Base-by-base conservation (phyloP, 1,140 invertebrate species). In the Dufourea novaeangliae region DNA sequence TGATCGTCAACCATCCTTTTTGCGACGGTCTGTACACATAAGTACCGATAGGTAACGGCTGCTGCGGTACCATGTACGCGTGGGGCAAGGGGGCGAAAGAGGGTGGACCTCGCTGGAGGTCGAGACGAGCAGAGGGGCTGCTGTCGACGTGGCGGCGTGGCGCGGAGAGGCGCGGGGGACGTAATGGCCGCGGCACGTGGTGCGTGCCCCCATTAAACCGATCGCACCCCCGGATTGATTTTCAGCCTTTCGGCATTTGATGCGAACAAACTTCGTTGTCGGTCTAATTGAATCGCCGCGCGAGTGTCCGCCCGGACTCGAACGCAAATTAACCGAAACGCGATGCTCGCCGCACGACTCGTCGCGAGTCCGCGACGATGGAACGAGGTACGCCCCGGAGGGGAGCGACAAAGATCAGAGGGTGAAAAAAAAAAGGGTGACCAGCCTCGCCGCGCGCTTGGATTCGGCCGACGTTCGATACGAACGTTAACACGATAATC, bases 241-340 rank as follows among this genome's bases (percentile, higher is more conserved):
- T 89, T 88, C 87, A 88, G 88, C 87, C 85, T 91, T 90, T 89
- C 84, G 79, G 86, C 86, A 87, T 90, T 90, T 90, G 86, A 90
- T 88, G 86, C 86, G 85, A 83, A 85, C 85, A 88, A 91, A 90
- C 88, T 88, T 90, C 78, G 87, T 87, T 90, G 87, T 87, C 84
- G 86, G 78, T 86, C 86, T 90, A 91, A 91, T 91, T 89, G 90
- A 92, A 91, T 91, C 86, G 87, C 84, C 86, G 86, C 85, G 83
- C 89, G 80, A 82, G 89, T 87, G n/a, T n/a, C n/a, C 85, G 84
- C 85, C 83, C 84, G 84, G 87, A 89, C 87, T 88, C 86, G 84
- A 80, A 89, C 90, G 87, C 90, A 90, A 91, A 91, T 92, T 90
- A 87, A 88, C 90, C 89, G 84, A 88, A 91, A 86, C 84, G 82